Evolutionary conservation across 1,140 invertebrate genomes (phyloP).

Genomic region (Pogonognathellus flavescens): DNA sequence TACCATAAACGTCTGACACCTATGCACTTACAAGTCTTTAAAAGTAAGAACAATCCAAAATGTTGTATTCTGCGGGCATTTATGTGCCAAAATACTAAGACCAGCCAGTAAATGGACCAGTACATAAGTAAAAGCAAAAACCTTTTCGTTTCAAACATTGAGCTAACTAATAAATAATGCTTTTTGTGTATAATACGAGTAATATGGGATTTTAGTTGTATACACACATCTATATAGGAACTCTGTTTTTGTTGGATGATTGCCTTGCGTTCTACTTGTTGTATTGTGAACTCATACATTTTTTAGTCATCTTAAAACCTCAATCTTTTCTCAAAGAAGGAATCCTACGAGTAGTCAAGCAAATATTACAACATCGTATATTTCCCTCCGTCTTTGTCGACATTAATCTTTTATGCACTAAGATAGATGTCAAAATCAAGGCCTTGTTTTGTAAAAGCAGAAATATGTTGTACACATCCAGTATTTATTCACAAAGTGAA

Average conservation of each 20-base stretch:
- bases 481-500: too few relatives aligned
- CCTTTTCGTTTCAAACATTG: too few relatives aligned
- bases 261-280: conserved; percentile 1
- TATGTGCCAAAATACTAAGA: too few relatives aligned
- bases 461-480: too few relatives aligned
- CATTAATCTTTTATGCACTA: conserved; percentile 45
- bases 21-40: not conserved
- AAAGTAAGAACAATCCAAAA: too few relatives aligned
- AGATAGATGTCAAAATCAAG: conserved; percentile 53
- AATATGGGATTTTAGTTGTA: too few relatives aligned
- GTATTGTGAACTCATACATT: not conserved
- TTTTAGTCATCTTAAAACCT: conserved; percentile 41
- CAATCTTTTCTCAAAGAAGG: conserved; percentile 14
- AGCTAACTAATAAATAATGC: too few relatives aligned
- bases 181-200: too few relatives aligned
- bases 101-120: too few relatives aligned
- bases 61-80: too few relatives aligned
- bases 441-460: not conserved
- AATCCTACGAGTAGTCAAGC: not conserved
- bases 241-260: not conserved
- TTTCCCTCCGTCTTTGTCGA: not conserved
- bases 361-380: conserved; percentile 4
- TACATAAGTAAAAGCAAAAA: too few relatives aligned
- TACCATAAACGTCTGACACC: not conserved
- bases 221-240: not conserved